A percentile compares a stretch with the other conserved stretches of the same genome.
Evolutionary conservation across 2,113 vertebrate species (phyloP).

Genomic region (Ammodytes dubius): DNA sequence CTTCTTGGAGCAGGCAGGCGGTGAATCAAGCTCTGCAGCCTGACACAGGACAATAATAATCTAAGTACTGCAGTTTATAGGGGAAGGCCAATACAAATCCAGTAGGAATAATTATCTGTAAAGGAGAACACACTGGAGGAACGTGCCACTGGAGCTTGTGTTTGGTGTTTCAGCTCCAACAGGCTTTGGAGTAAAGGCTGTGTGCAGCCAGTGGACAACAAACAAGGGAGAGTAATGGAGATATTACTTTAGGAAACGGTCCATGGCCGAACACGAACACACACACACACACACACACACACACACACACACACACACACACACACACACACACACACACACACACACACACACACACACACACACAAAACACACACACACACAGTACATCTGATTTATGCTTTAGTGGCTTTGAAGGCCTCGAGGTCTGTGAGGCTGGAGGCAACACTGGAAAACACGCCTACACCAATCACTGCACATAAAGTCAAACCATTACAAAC

Average conservation of each 20-base stretch:
- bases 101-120: slow-evolving; percentile 48
- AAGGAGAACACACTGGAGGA: slow-evolving; percentile 35
- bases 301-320: no score
- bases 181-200: slow-evolving; percentile 11
- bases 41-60: slow-evolving; percentile 28
- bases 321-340: no score
- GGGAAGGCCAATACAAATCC: slow-evolving; percentile 37
- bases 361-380: neutral
- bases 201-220: slow-evolving; percentile 32
- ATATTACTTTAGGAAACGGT: slow-evolving; percentile 24
- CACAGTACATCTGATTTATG: slow-evolving; percentile 53
- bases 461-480: neutral
- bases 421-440: slow-evolving; percentile 12
- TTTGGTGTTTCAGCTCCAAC: slow-evolving; percentile 19
- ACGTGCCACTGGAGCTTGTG: slow-evolving; percentile 20
- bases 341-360: no score
- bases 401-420: slow-evolving; percentile 36
- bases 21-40: slow-evolving; percentile 14
- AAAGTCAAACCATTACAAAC: neutral
- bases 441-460: slow-evolving; percentile 17
- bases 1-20: slow-evolving; percentile 15
- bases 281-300: no score
- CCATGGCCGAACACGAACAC: slow-evolving; percentile 10
- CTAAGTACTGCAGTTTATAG: slow-evolving; percentile 12
- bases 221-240: slow-evolving; percentile 40